A percentile compares a stretch with the other conserved stretches of the same genome.
These are phyloP conservation scores for Cantharis rufa DNA, from an alignment of 2,888 invertebrate species.

Conservation along the genomic window DNA sequence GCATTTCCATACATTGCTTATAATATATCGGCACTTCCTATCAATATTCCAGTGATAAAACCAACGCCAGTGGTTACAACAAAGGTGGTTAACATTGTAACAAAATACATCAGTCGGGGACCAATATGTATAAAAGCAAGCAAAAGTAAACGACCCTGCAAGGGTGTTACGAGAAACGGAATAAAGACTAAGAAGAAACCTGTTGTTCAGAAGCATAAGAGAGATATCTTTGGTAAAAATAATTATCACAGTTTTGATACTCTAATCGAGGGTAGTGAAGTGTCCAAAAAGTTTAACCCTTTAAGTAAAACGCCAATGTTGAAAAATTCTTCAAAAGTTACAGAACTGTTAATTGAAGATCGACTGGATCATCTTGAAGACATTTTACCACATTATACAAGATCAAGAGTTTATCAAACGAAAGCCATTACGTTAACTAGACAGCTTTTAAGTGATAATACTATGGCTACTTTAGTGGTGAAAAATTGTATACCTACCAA, in stretches of 20 bases:
- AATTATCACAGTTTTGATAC: not conserved
- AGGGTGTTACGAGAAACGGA: not conserved
- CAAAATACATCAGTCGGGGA: constrained; percentile 50
- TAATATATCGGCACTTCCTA: not conserved
- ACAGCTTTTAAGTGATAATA: constrained; percentile 41
- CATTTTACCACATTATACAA: constrained; percentile 51
- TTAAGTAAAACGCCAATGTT: constrained; percentile 42
- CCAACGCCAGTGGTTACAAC: constrained; percentile 50
- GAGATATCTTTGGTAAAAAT: constrained; percentile 34
- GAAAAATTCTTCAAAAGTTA: constrained; percentile 32
- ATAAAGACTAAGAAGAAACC: constrained; percentile 6
- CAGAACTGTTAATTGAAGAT: constrained; percentile 52
- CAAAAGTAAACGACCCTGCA: constrained; percentile 38
- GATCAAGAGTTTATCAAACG: constrained; percentile 49
- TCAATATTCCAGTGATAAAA: constrained; percentile 39
- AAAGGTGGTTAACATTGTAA: constrained; percentile 49
- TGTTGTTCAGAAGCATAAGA: not conserved
- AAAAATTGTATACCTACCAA: constrained; percentile 53
- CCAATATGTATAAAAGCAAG: constrained; percentile 52
- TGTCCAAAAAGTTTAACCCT: constrained; percentile 22
- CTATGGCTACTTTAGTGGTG: constrained; percentile 50
- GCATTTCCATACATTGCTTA: not conserved
- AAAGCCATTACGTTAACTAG: constrained; percentile 53
- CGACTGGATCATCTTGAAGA: constrained; percentile 51
- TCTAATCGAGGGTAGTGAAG: constrained; percentile 40